These are phyloP conservation scores for Tenebrosternarchus preto DNA, from an alignment of 2,113 vertebrate genomes.

Conservation along the genomic window DNA sequence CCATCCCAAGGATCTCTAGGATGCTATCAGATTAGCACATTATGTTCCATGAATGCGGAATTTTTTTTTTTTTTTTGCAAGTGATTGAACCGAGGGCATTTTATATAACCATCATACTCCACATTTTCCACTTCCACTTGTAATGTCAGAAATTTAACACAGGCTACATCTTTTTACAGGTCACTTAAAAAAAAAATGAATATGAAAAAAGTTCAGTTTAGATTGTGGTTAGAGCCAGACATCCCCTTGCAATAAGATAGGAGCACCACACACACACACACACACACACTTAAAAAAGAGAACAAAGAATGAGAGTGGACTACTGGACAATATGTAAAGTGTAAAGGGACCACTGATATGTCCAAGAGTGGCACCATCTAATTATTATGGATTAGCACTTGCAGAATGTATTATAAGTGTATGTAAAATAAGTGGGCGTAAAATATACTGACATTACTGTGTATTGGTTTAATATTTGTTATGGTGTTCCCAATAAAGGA, in stretches of 20 bases:
- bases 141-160: background rate
- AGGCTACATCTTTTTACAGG: background rate
- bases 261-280: background rate
- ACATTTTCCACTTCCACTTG: background rate
- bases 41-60: background rate
- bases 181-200: background rate
- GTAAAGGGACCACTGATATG: background rate
- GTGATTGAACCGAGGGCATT: background rate
- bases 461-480: too few species aligned
- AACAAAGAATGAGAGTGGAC: background rate
- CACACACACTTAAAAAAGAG: background rate
- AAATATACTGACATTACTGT: background rate
- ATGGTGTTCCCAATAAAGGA: background rate
- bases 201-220: slow-evolving; percentile 8
- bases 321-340: background rate
- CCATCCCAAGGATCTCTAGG: too few species aligned
- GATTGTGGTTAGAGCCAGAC: slow-evolving; percentile 3
- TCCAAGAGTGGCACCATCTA: too few species aligned
- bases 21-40: background rate
- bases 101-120: background rate
- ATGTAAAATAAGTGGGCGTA: background rate
- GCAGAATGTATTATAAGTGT: background rate
- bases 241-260: too few species aligned
- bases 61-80: too few species aligned
- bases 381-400: too few species aligned